Conservation (phyloP, 2,888 invertebrate genomes). For the Dysmachus trigonus region DNA sequence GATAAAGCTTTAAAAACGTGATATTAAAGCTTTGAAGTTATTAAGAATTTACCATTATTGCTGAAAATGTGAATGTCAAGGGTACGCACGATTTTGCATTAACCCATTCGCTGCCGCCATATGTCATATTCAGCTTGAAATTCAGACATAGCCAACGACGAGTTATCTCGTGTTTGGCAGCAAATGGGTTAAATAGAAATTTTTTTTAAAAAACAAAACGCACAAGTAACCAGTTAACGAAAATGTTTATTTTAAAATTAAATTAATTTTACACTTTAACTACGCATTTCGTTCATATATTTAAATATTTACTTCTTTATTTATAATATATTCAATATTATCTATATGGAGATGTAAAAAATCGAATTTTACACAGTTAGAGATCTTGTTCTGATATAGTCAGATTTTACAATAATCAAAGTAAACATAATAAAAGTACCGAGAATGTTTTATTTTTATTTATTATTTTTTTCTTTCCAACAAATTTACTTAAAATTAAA, state of each 20-base stretch:
- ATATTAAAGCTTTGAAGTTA: no score
- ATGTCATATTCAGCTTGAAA: no score
- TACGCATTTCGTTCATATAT: conserved; percentile 44
- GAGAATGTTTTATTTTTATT: background rate
- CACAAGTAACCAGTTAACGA: conserved; percentile 48
- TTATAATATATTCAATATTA: conserved; percentile 32
- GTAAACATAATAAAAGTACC: background rate
- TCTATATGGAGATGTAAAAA: conserved; percentile 42
- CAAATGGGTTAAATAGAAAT: no score
- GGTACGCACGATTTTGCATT: no score
- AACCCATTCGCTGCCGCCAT: no score
- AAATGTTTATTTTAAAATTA: conserved; percentile 47
- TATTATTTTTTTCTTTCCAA: background rate
- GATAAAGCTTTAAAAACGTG: background rate
- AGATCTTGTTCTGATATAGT: conserved; percentile 39
- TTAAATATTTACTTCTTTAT: conserved; percentile 36
- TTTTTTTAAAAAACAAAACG: background rate
- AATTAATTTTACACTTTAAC: conserved; percentile 49
- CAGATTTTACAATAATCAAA: background rate
- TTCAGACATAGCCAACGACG: no score
- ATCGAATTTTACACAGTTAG: conserved; percentile 39
- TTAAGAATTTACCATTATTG: no score
- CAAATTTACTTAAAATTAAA: background rate
- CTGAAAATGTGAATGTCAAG: no score
- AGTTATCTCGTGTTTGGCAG: no score